phyloP scores from a whole-genome alignment of 2,113 vertebrate species.

The Anas platyrhynchos region DNA sequence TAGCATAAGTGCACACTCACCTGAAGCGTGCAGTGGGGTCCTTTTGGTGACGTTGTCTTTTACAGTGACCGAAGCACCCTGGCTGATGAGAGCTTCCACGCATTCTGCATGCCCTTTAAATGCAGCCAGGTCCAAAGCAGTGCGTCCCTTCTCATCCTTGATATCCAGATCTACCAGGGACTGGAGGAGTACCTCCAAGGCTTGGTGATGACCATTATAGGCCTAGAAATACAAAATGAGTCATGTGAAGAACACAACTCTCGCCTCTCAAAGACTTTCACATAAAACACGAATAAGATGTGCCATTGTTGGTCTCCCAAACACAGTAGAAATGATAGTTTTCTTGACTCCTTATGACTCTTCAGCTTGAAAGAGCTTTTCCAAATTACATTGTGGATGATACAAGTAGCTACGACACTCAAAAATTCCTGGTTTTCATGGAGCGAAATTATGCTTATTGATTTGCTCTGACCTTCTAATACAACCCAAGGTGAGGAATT shows the following conservation, averaged over 20 bases:
- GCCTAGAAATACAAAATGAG: constrained; percentile 77
- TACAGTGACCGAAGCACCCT: constrained; percentile 89
- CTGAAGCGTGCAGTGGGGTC: constrained; percentile 91
- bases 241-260: neutral
- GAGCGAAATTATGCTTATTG: neutral
- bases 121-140: constrained; percentile 89
- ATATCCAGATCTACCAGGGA: constrained; percentile 90
- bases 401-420: neutral
- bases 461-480: neutral
- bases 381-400: neutral
- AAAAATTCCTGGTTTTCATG: neutral
- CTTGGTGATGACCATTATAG: constrained; percentile 94
- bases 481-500: neutral
- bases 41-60: constrained; percentile 86
- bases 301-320: neutral
- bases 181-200: constrained; percentile 91
- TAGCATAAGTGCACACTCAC: constrained; percentile 46
- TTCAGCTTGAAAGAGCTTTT: neutral
- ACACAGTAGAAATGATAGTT: neutral
- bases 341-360: neutral
- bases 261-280: neutral
- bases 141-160: constrained; percentile 89
- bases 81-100: constrained; percentile 90
- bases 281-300: neutral
- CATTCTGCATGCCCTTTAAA: constrained; percentile 91